phyloP scores from a whole-genome alignment of 2,888 invertebrate species.

The Odontomyia ornata region DNA sequence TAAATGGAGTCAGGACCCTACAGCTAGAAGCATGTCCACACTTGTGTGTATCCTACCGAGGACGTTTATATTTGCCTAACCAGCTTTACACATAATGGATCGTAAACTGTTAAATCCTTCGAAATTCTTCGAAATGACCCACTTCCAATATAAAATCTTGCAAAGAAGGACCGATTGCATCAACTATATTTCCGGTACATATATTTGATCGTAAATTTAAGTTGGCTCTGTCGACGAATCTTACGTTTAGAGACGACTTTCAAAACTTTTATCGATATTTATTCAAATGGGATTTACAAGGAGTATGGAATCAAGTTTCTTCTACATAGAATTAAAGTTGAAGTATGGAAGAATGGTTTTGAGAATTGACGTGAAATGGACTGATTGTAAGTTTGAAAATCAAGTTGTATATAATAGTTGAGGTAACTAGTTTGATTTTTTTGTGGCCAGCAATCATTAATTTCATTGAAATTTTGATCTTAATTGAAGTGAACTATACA shows the following conservation, averaged over 20 bases:
- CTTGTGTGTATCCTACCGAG: not conserved
- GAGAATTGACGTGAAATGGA: no score
- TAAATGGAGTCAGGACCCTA: slow-evolving; percentile 9
- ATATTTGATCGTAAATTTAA: slow-evolving; percentile 15
- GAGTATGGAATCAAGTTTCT: slow-evolving; percentile 17
- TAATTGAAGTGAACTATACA: no score
- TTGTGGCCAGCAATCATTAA: no score
- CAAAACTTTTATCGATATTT: slow-evolving; percentile 13
- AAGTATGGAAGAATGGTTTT: no score
- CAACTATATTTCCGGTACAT: slow-evolving; percentile 16
- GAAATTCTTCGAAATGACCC: slow-evolving; percentile 8
- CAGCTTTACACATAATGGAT: slow-evolving; percentile 34
- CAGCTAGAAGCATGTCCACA: not conserved
- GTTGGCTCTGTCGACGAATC: not conserved
- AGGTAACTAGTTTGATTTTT: no score
- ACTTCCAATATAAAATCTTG: slow-evolving; percentile 8
- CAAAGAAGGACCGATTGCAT: not conserved
- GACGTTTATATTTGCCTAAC: slow-evolving; percentile 12
- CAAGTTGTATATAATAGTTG: no score
- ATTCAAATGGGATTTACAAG: slow-evolving; percentile 13
- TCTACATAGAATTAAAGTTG: not conserved
- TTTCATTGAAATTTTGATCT: no score
- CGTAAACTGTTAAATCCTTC: slow-evolving; percentile 35
- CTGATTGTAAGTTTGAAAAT: no score
- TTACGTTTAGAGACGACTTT: not conserved